A percentile compares a stretch with the other conserved stretches of the same genome.
phyloP scores from a whole-genome alignment of 2,797 vertebrate genomes.

The Calcarius lapponicus region DNA sequence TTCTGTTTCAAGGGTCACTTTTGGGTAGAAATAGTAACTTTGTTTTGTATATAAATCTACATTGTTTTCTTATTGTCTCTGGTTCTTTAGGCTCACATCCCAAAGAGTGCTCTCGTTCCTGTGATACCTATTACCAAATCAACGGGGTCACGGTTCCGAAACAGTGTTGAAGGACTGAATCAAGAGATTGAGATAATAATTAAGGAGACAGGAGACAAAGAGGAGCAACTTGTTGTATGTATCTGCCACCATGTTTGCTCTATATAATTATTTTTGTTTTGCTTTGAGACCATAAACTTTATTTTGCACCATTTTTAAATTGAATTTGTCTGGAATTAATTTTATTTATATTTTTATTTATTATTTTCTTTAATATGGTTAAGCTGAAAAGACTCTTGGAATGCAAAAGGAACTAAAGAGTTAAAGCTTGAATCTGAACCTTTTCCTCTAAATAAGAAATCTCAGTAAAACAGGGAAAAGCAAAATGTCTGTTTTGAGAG shows the following conservation, averaged over 20 bases:
- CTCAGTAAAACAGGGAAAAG: not conserved
- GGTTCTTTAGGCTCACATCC: slow-evolving; percentile 86
- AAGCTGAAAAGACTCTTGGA: not conserved
- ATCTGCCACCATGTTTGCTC: not conserved
- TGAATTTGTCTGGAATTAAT: not conserved
- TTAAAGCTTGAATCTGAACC: not conserved
- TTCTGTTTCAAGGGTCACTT: not conserved
- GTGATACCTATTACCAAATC: slow-evolving; percentile 88
- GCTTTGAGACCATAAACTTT: not conserved
- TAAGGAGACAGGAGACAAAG: slow-evolving; percentile 93
- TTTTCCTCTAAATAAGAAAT: not conserved
- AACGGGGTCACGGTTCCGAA: slow-evolving; percentile 92
- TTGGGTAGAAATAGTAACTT: not conserved
- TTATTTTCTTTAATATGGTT: not conserved
- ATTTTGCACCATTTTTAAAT: not conserved
- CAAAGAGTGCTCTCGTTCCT: slow-evolving; percentile 93
- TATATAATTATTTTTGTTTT: not conserved
- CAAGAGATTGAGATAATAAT: slow-evolving; percentile 99
- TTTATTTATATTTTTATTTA: not conserved
- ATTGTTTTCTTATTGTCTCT: not conserved
- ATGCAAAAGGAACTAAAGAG: not conserved
- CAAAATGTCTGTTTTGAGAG: not conserved
- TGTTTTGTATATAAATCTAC: not conserved
- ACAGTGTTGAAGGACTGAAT: slow-evolving; percentile 97
- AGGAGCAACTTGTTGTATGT: slow-evolving; percentile 94